phyloP scores from a whole-genome alignment of 2,113 vertebrate genomes.

The Morone chrysops region DNA sequence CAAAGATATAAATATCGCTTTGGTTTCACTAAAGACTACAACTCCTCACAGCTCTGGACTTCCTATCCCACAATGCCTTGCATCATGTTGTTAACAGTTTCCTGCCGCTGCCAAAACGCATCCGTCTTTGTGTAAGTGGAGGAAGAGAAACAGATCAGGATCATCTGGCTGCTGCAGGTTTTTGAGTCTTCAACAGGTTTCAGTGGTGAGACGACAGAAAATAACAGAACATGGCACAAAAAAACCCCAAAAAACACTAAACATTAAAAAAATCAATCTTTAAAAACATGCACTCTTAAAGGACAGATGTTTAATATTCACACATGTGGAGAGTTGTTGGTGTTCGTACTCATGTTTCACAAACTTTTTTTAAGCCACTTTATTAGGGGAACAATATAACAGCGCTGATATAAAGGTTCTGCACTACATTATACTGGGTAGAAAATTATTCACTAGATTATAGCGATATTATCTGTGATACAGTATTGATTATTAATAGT shows the following conservation, averaged over 20 bases:
- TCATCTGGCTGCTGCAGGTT: background rate
- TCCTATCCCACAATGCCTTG: constrained; percentile 54
- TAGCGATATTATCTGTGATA: no score
- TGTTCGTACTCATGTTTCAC: background rate
- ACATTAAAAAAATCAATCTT: background rate
- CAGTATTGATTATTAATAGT: no score
- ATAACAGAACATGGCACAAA: background rate
- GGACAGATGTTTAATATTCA: background rate
- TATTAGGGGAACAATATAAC: background rate
- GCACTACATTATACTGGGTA: no score
- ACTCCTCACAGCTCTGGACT: constrained; percentile 42
- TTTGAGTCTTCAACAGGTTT: background rate
- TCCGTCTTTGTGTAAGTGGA: background rate
- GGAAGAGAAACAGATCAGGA: background rate
- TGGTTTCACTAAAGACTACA: constrained; percentile 17
- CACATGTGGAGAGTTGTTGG: background rate
- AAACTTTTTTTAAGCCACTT: background rate
- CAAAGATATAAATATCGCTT: constrained; percentile 70
- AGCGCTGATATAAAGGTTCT: no score
- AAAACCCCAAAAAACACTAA: constrained; percentile 1
- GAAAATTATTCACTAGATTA: no score
- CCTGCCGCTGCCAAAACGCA: no score
- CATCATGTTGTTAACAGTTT: background rate
- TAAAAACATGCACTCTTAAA: background rate
- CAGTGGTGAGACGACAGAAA: background rate